Conservation (phyloP, 2,113 vertebrate species). For the Pionites leucogaster region DNA sequence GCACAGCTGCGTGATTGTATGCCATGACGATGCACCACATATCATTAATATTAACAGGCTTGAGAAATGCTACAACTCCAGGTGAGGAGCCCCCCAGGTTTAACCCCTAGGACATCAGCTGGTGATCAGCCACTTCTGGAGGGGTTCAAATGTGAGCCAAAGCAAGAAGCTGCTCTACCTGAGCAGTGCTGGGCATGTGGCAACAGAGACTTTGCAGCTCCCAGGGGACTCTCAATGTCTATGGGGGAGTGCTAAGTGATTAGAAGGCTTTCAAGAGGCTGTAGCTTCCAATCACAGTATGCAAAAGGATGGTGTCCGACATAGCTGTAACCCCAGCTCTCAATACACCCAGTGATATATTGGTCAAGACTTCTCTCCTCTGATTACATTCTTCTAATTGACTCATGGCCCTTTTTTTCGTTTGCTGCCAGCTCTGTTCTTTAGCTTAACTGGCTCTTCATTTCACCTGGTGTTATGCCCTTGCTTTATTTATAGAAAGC, state of each 20-base stretch:
- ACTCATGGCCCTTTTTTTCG: neutral
- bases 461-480: conserved; percentile 12
- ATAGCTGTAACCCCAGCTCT: neutral
- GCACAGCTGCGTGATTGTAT: neutral
- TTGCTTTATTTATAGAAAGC: conserved; percentile 59
- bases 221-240: neutral
- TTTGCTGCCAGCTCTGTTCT: neutral
- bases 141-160: neutral
- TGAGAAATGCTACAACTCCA: neutral
- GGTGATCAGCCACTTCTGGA: neutral
- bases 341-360: neutral
- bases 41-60: neutral
- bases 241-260: neutral
- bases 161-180: neutral
- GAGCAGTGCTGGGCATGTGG: neutral
- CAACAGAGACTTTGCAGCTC: neutral
- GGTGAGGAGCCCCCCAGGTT: neutral
- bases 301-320: neutral
- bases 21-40: neutral
- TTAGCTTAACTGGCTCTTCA: neutral
- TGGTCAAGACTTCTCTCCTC: neutral
- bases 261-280: neutral
- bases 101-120: neutral
- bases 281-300: neutral
- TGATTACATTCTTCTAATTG: neutral